Evolutionary conservation across 2,797 vertebrate species (phyloP), one percentile per base, ranked within the genome.

Genomic region (Anguilla anguilla): DNA sequence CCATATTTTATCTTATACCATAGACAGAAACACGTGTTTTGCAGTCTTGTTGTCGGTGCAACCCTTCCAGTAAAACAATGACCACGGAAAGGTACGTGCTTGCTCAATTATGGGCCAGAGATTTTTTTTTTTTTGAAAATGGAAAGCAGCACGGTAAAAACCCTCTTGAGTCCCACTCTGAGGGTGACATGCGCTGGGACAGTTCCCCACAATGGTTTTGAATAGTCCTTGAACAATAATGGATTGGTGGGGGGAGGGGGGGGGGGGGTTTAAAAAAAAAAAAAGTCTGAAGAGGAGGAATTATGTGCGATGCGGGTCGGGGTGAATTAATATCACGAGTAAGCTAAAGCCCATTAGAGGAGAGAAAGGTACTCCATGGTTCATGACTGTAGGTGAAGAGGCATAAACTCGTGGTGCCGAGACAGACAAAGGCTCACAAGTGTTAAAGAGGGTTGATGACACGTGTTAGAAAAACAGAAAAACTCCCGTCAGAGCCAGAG

Each of bases 211-310:
- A 83, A 83, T 53, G 49, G 49, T 5, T 35, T 25, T 46, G 17
- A 22, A 49, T 25, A 83, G 46, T 83, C 82, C 49, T 83, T 83
- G 81, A 53, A n/a, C 19, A 83, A 83, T 81, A 81, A 83, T 55
- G 51, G 49, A 19, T 49, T 53, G 49, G 6, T 9, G 74, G 19
- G 35, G 35, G 35, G 35, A 1, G 35, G 35, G 35, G 35, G 35
- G 35, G 35, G 31, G 31, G 31, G n/a, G n/a, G n/a, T n/a, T n/a
- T n/a, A n/a, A n/a, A n/a, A n/a, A n/a, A 25, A 83, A 6, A 43
- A 46, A 81, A 25, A 51, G 81, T n/a, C 81, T 83, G 49, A 83
- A 83, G 81, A 55, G 82, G n/a, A 55, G 25, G 2, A 55, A 51
- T 83, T 83, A 49, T 31, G 17, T 13, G 10, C 55, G 82, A 55